A percentile compares a stretch with the other conserved stretches of the same genome.
These are phyloP conservation scores for Mobula birostris DNA, from an alignment of 2,113 vertebrate species.

Conservation along the genomic window DNA sequence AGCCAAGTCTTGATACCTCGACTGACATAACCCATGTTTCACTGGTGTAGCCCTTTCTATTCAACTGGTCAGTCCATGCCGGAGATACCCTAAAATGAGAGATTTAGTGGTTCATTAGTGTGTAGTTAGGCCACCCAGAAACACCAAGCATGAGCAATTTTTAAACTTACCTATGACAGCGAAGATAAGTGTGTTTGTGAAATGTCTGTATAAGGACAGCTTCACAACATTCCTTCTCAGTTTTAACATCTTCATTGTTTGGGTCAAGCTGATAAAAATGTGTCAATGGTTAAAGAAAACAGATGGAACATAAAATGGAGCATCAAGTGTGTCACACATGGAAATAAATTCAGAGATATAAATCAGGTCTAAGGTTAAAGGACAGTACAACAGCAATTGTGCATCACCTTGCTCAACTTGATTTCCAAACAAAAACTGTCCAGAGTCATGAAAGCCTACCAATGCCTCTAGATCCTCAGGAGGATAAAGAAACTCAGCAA, in stretches of 20 bases:
- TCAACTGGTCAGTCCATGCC: not conserved
- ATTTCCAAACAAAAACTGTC: not conserved
- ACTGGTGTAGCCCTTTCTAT: not conserved
- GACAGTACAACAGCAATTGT: not conserved
- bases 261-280: conserved; percentile 96
- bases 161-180: conserved; percentile 79
- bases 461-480: too few species aligned
- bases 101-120: not conserved
- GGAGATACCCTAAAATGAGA: not conserved
- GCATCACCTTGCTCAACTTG: too few species aligned
- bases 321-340: conserved; percentile 36
- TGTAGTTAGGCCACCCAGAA: not conserved
- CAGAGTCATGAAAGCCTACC: not conserved
- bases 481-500: too few species aligned
- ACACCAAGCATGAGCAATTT: not conserved
- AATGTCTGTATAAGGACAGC: conserved; percentile 86
- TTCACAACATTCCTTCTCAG: conserved; percentile 88
- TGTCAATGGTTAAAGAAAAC: conserved; percentile 58
- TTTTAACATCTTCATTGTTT: conserved; percentile 86
- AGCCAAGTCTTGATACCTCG: not conserved
- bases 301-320: conserved; percentile 49
- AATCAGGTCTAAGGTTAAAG: not conserved
- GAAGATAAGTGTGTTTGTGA: conserved; percentile 91
- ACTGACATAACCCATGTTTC: not conserved
- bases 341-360: not conserved